Evolutionary conservation across 2,888 invertebrate genomes (phyloP).

Genomic region (Notodonta dromedarius): DNA sequence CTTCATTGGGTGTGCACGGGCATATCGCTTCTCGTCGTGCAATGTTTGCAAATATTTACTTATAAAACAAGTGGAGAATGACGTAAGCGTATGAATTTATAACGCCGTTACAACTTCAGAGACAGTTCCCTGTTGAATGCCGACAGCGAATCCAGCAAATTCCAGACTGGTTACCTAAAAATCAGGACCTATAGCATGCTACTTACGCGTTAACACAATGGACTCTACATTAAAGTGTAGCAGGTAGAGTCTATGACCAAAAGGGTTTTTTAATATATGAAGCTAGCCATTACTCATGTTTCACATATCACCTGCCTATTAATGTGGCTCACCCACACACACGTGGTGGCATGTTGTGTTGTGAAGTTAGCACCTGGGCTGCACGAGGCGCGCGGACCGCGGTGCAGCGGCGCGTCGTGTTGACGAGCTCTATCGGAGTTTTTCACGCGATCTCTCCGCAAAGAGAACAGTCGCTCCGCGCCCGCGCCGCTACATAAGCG

Average conservation of each 20-base stretch:
- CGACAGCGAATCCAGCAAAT: no score
- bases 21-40: constrained; percentile 21
- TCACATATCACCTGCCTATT: constrained; percentile 33
- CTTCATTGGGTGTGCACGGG: constrained; percentile 38
- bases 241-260: neutral
- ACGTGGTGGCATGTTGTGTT: constrained; percentile 35
- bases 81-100: constrained; percentile 15
- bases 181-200: no score
- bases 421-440: constrained; percentile 73
- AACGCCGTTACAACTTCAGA: no score
- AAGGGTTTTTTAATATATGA: neutral
- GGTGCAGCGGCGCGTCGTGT: constrained; percentile 33
- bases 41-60: constrained; percentile 20
- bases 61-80: neutral
- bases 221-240: no score
- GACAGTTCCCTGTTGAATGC: no score
- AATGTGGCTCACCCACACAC: constrained; percentile 24
- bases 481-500: constrained; percentile 63
- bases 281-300: constrained; percentile 14
- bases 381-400: constrained; percentile 7
- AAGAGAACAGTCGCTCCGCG: constrained; percentile 75
- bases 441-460: constrained; percentile 82
- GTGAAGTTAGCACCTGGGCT: constrained; percentile 39
- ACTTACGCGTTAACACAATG: no score
- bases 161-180: no score